Evolutionary conservation across 2,113 vertebrate genomes (phyloP).

Genomic region (Chionis minor): DNA sequence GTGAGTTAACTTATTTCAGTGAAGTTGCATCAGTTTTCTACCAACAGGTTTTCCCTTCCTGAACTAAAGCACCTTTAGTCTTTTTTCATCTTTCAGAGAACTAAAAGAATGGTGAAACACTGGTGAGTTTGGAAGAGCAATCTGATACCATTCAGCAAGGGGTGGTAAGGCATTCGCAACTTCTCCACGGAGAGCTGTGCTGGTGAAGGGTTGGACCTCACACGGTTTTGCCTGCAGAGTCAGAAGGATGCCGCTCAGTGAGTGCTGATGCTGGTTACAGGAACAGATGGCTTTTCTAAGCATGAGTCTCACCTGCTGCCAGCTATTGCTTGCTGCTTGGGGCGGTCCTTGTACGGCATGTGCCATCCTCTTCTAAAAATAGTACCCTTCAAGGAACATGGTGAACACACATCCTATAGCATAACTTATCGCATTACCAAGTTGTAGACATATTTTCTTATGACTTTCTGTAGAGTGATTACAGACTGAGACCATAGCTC

Average conservation of each 20-base stretch:
- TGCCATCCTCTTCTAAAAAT: conserved; percentile 20
- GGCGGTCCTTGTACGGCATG: conserved; percentile 14
- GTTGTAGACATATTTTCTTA: background rate
- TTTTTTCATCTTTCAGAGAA: background rate
- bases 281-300: conserved; percentile 42
- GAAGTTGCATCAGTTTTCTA: background rate
- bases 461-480: background rate
- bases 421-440: fast-evolving
- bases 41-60: background rate
- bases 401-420: background rate
- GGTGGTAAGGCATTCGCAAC: background rate
- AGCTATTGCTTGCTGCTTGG: conserved; percentile 7
- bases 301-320: conserved; percentile 44
- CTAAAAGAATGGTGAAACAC: background rate
- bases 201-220: background rate
- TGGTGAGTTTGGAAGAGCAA: background rate
- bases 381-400: background rate
- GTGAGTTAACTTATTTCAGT: background rate
- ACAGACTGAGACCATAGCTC: background rate
- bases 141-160: background rate
- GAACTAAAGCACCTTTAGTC: background rate
- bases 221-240: background rate
- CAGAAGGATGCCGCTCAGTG: background rate
- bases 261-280: conserved; percentile 5
- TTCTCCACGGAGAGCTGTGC: background rate